A percentile compares a stretch with the other conserved stretches of the same genome.
phyloP scores from a whole-genome alignment of 92 coral and sea anemone genomes.

The Heliopora coerulea region DNA sequence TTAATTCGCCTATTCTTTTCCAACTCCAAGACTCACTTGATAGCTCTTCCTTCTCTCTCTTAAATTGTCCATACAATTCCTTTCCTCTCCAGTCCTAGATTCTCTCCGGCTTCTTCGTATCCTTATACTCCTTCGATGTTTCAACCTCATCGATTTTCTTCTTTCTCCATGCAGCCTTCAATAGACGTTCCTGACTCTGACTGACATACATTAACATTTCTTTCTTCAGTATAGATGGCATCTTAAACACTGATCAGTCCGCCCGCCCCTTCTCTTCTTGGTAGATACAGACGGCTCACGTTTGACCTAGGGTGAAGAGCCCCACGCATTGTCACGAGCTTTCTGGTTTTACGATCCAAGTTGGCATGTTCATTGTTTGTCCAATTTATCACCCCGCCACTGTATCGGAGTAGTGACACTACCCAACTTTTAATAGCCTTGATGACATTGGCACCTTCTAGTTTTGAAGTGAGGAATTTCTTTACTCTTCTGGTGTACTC shows the following conservation, averaged over 20 bases:
- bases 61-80: too few relatives aligned
- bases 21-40: too few relatives aligned
- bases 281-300: slow-evolving; percentile 38
- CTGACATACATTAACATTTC: too few relatives aligned
- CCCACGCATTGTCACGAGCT: slow-evolving; percentile 9
- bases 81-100: too few relatives aligned
- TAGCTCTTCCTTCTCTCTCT: too few relatives aligned
- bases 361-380: slow-evolving; percentile 27
- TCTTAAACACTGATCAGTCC: background rate
- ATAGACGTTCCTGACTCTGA: too few relatives aligned
- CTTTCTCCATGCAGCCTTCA: too few relatives aligned
- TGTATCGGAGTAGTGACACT: slow-evolving; percentile 36
- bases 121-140: too few relatives aligned
- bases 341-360: slow-evolving; percentile 39
- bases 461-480: slow-evolving; percentile 5
- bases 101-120: too few relatives aligned
- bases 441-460: slow-evolving; percentile 26
- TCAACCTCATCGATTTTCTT: too few relatives aligned
- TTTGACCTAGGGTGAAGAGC: slow-evolving; percentile 26
- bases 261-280: slow-evolving; percentile 42
- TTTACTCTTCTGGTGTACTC: slow-evolving; percentile 34
- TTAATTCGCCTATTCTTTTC: too few relatives aligned
- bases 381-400: slow-evolving; percentile 42
- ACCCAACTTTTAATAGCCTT: slow-evolving; percentile 31
- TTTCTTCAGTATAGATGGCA: too few relatives aligned